Evolutionary conservation across 1,140 invertebrate species (phyloP).

Genomic region (Pseudachorutes palmiensis): DNA sequence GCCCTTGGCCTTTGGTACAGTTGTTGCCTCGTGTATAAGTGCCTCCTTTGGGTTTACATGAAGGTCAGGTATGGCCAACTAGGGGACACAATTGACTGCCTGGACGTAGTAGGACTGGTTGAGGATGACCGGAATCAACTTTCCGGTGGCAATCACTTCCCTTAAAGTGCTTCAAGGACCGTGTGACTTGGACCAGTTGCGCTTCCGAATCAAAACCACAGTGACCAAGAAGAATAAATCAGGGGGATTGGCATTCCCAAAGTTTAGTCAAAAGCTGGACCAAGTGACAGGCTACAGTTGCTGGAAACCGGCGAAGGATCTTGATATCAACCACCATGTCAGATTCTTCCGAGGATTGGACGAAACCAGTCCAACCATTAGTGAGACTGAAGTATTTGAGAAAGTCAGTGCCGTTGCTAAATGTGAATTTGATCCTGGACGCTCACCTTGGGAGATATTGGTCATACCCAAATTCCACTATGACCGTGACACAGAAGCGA

Average conservation of each 20-base stretch:
- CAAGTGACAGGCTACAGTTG: conserved; percentile 26
- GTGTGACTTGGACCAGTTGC: conserved; percentile 27
- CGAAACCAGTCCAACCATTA: conserved; percentile 8
- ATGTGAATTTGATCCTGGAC: conserved; percentile 13
- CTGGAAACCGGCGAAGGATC: conserved; percentile 29
- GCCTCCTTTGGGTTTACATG: conserved; percentile 16
- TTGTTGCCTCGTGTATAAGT: conserved; percentile 11
- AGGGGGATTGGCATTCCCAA: conserved; percentile 26
- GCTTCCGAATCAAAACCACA: conserved; percentile 16
- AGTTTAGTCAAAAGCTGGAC: conserved; percentile 30
- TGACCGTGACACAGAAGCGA: conserved; percentile 15
- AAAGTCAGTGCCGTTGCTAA: conserved; percentile 16
- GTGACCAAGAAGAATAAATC: conserved; percentile 5
- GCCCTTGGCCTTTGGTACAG: conserved; percentile 20
- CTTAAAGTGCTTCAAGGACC: conserved; percentile 28
- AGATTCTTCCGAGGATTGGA: conserved; percentile 22
- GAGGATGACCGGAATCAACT: conserved; percentile 19
- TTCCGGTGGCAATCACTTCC: conserved; percentile 27
- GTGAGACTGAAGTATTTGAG: conserved; percentile 24
- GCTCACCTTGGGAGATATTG: conserved; percentile 35
- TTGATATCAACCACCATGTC: conserved; percentile 33
- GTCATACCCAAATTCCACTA: conserved; percentile 33
- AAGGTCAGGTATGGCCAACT: conserved; percentile 23
- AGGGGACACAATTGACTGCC: conserved; percentile 13
- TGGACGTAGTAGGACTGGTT: conserved; percentile 27